Base-by-base conservation (phyloP, 2,888 invertebrate genomes). In the Platycheirus rosarum region DNA sequence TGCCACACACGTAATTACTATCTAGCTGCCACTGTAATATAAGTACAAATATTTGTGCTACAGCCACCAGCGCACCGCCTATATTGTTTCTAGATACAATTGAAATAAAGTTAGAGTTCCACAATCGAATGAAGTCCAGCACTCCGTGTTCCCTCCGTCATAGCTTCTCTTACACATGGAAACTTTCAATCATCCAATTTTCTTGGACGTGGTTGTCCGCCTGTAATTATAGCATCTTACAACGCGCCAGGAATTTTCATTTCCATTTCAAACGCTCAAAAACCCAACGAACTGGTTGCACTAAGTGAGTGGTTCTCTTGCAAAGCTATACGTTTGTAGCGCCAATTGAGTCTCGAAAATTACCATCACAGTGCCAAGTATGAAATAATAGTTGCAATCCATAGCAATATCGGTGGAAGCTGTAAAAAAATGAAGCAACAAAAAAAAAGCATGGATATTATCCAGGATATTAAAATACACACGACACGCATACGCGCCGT, bases 141-240 rank as follows among this genome's bases (percentile, higher is more conserved):
- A 68, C 66, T 57, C 70, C 6, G 8, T 8, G 8, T 32, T 8
- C 29, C 4, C 29, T 32, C 3, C 8, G 8, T 7, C 8, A 32
- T 8, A 69, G 20, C 26, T 40, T 63, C 44, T 46, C 71, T 13
- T 46, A 23, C 40, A 65, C 44, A 66, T 57, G 23, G 70, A 48
- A 65, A 76, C 80, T 80, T 70, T 76, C 76, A 80, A 80, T 80
- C 80, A 80, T 76, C 46, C 76, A 80, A 80, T 80, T 80, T 80
- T 60, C 70, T 70, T 75, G 14, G 70, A 76, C 60, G 80, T n/a
- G n/a, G n/a, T 60, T 70, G 75, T 66, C 70, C 69, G 70, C 75
- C 75, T 65, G 65, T 80, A 80, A 75, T 75, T 80, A 70, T 16
- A 60, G 62, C 42, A 71, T 76, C 49, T 65, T 53, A 62, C 62